These are phyloP conservation scores for Hystrix brachyura DNA, from an alignment of 2,113 vertebrate species.

Conservation along the genomic window DNA sequence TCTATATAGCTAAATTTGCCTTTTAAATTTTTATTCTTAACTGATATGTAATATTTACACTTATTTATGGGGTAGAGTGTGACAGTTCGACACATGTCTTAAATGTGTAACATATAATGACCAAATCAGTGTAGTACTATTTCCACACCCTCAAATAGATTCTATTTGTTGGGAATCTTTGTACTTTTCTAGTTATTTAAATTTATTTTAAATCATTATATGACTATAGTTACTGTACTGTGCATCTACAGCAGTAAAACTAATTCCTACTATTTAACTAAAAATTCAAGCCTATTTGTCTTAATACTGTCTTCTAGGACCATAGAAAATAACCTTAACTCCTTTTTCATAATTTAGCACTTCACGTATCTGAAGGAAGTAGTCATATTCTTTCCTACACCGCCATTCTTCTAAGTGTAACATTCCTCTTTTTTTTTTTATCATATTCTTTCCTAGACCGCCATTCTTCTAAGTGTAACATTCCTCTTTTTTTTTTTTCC, in stretches of 20 bases:
- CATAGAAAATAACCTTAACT: not conserved
- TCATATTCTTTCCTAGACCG: not conserved
- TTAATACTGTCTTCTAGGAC: not conserved
- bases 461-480: not conserved
- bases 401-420: not conserved
- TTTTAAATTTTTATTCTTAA: not conserved
- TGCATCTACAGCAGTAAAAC: not conserved
- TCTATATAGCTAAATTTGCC: not conserved
- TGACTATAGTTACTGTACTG: not conserved
- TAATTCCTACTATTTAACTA: not conserved
- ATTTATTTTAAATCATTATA: not conserved
- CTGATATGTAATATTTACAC: not conserved
- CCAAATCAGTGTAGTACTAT: not conserved
- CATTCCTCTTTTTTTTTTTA: not conserved
- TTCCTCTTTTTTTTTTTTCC: not conserved
- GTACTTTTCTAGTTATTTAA: not conserved
- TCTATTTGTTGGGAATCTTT: not conserved
- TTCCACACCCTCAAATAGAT: not conserved
- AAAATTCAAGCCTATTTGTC: not conserved
- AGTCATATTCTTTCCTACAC: not conserved
- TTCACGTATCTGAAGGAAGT: not conserved
- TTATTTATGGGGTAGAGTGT: not conserved
- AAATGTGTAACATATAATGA: not conserved
- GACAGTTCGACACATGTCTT: not conserved
- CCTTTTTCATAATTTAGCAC: not conserved